These are phyloP conservation scores for Cinclus cinclus DNA, from an alignment of 2,113 vertebrate genomes.

Conservation along the genomic window DNA sequence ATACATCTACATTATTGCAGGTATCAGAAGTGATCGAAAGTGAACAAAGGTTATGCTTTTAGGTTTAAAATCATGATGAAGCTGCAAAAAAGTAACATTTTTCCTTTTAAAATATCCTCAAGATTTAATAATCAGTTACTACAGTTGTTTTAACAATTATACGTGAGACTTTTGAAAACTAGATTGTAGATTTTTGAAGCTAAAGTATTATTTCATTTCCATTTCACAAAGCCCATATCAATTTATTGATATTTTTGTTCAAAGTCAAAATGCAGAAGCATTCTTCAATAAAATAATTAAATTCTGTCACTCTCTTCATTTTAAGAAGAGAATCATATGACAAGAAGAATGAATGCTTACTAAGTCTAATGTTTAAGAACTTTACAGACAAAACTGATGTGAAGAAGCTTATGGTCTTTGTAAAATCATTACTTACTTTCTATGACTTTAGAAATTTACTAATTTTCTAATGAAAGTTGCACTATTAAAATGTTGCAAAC, in stretches of 20 bases:
- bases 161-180: not conserved
- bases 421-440: not conserved
- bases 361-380: not conserved
- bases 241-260: not conserved
- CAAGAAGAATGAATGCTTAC: not conserved
- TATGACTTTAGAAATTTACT: not conserved
- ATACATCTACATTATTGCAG: not conserved
- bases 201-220: not conserved
- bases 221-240: not conserved
- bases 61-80: not conserved
- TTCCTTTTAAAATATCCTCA: not conserved
- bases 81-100: not conserved
- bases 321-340: not conserved
- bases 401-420: not conserved
- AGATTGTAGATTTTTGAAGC: not conserved
- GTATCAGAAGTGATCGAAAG: not conserved
- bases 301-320: not conserved
- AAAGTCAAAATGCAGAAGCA: not conserved
- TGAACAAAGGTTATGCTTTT: not conserved
- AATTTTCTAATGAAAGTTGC: not conserved
- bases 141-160: not conserved
- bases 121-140: not conserved
- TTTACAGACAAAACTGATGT: not conserved
- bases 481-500: not conserved
- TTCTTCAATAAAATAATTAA: not conserved